Base-by-base conservation (phyloP, 2,888 invertebrate genomes). In the Ommatoiulus sabulosus region DNA sequence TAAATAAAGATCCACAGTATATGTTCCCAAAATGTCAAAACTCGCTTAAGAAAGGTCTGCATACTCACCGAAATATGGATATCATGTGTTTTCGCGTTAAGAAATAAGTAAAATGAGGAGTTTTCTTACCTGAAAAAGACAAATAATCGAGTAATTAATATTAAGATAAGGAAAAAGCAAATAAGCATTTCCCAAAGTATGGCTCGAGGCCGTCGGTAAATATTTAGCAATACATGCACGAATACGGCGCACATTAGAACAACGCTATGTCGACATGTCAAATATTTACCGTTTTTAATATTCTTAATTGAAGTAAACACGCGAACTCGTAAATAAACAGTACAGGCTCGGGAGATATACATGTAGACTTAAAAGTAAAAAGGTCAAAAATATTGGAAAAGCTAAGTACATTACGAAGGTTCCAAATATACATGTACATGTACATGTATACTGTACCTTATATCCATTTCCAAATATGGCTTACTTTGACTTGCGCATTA, bases 121-220 rank as follows among this genome's bases (percentile, higher is more conserved):
- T 63, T 52, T 63, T 63, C 63, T 63, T 63, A 63, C 20, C 63
- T 63, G 63, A 6, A 63, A 63, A 63, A 20, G 4, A 20, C 1
- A 63, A 63, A 20, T 4, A 63, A 52, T 17, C 52, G 15, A 12
- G 52, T 15, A 52, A 52, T 52, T 52, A 52, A 15, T 15, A 52
- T 52, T 52, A 52, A 52, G 52, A 52, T 52, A 12, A n/a, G n/a
- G 63, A 63, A 63, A 63, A n/a, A 63, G n/a, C 63, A 63, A 63
- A 63, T 20, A 63, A 57, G 7, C n/a, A 20, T 63, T 63, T 20
- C 5, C n/a, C 63, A 3, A 0, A 20, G 5, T n/a, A 63, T 63
- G 6, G 63, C 63, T 20, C n/a, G 1, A 63, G 15, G 63, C 7
- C 63, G n/a, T n/a, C 10, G 57, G 12, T 48, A 48, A 48, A 4